Evolutionary conservation across 2,113 vertebrate species (phyloP).

Genomic region (Alligator mississippiensis): DNA sequence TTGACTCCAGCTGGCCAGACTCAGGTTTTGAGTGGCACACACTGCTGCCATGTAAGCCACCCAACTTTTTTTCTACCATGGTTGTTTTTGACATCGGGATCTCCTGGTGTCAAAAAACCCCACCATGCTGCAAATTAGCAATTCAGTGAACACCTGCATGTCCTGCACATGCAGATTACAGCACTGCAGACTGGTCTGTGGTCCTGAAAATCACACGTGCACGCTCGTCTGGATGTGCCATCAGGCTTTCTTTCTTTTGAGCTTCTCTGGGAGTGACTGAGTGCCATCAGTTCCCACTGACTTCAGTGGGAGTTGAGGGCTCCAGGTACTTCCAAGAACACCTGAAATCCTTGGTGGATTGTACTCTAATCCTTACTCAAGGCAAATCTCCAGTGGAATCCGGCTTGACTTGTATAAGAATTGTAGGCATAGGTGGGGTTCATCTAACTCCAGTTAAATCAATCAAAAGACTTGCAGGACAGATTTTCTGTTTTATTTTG

Average conservation of each 20-base stretch:
- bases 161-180: too few species aligned
- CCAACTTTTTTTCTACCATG: too few species aligned
- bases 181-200: too few species aligned
- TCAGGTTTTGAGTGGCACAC: too few species aligned
- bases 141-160: too few species aligned
- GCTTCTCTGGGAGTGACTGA: background rate
- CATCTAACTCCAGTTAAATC: background rate
- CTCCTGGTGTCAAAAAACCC: too few species aligned
- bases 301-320: background rate
- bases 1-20: too few species aligned
- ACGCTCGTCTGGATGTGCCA: background rate
- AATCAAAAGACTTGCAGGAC: background rate
- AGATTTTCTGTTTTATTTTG: constrained; percentile 1
- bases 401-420: constrained; percentile 4
- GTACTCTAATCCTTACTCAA: constrained; percentile 41
- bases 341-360: constrained; percentile 37
- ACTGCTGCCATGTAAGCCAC: too few species aligned
- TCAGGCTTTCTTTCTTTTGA: constrained; percentile 7
- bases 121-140: too few species aligned
- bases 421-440: background rate
- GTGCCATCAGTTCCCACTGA: constrained; percentile 16
- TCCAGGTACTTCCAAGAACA: background rate
- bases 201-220: too few species aligned
- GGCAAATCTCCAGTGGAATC: constrained; percentile 43
- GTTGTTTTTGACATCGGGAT: too few species aligned